These are phyloP conservation scores for Spodoptera littoralis DNA, from an alignment of 2,888 invertebrate genomes.

Conservation along the genomic window DNA sequence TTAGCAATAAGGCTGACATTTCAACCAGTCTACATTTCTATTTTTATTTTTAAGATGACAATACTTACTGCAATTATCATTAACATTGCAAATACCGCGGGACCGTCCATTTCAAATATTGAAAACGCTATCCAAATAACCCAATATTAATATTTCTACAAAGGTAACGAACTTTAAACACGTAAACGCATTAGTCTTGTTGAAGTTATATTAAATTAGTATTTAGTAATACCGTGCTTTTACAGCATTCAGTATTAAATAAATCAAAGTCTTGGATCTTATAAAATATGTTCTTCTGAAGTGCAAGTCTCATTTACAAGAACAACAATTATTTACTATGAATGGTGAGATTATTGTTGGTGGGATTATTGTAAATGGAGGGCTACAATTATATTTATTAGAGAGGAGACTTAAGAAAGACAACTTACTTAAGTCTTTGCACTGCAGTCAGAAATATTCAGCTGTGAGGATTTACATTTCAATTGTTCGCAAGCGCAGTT, in stretches of 20 bases:
- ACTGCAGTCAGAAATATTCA: too few species aligned
- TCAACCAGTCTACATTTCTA: neutral
- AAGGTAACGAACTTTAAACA: conserved; percentile 36
- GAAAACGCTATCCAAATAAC: conserved; percentile 14
- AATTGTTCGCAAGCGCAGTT: too few species aligned
- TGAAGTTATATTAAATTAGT: conserved; percentile 6
- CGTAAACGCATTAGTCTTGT: conserved; percentile 19
- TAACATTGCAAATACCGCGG: conserved; percentile 12
- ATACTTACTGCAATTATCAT: conserved; percentile 15
- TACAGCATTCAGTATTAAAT: neutral
- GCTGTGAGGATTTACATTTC: too few species aligned
- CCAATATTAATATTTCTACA: conserved; percentile 32
- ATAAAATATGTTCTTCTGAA: neutral
- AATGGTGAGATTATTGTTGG: neutral
- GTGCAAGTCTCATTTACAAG: too few species aligned
- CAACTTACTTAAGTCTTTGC: too few species aligned
- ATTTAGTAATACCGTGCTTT: conserved; percentile 15
- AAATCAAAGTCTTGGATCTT: neutral
- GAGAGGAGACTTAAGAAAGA: neutral
- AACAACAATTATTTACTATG: too few species aligned
- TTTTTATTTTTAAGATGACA: conserved; percentile 8
- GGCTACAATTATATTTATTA: too few species aligned
- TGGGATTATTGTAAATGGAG: too few species aligned
- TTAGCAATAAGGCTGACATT: neutral
- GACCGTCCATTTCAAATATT: conserved; percentile 9